Conservation (phyloP, 2,113 vertebrate genomes). For the Sciurus niger region DNA sequence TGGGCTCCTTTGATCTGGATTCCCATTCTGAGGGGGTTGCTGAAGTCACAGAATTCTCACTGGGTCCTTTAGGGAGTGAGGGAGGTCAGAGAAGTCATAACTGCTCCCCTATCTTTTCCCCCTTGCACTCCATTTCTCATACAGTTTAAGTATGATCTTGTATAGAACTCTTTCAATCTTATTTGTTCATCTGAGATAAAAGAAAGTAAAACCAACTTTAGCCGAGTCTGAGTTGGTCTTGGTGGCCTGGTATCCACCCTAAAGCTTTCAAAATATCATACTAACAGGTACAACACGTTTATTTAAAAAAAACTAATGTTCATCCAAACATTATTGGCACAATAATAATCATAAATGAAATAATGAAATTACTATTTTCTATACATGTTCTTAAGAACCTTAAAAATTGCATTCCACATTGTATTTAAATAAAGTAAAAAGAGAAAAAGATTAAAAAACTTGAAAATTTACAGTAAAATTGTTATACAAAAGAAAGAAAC, state of each 20-base stretch:
- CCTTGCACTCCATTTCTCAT: not conserved
- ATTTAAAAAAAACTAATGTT: not conserved
- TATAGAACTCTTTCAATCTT: not conserved
- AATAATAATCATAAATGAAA: not conserved
- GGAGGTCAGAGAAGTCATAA: not conserved
- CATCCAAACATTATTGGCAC: not conserved
- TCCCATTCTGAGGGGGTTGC: not conserved
- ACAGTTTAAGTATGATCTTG: not conserved
- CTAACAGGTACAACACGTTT: not conserved
- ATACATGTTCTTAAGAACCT: constrained; percentile 5
- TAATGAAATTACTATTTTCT: constrained; percentile 18
- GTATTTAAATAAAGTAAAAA: constrained; percentile 25
- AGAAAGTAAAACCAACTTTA: constrained; percentile 33
- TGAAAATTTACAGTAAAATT: not conserved
- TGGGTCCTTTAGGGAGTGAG: not conserved
- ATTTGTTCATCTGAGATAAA: constrained; percentile 6
- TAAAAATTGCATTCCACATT: constrained; percentile 30
- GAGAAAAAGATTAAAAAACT: constrained; percentile 37
- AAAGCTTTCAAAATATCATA: constrained; percentile 45
- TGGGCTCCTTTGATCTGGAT: not conserved
- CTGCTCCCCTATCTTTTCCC: not conserved
- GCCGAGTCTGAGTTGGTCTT: not conserved
- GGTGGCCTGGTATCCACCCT: not conserved
- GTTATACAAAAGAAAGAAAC: not conserved
- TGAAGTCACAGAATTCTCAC: not conserved